Conservation (phyloP, 2,888 invertebrate genomes). For the Spodoptera littoralis region DNA sequence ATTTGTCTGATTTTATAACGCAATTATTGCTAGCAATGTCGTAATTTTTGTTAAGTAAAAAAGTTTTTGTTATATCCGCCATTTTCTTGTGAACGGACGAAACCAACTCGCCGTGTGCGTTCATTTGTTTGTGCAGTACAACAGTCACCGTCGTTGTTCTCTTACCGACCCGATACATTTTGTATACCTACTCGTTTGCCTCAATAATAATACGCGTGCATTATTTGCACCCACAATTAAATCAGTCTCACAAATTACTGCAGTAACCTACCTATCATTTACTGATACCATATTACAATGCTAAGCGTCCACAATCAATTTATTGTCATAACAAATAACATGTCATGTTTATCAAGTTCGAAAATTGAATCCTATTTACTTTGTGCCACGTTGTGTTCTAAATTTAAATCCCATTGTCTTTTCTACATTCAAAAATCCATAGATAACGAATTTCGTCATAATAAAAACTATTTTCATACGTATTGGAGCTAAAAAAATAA, state of each 20-base stretch:
- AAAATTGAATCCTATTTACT: slow-evolving; percentile 30
- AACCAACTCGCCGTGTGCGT: slow-evolving; percentile 7
- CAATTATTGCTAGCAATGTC: no score
- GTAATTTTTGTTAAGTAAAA: no score
- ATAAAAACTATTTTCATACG: slow-evolving; percentile 25
- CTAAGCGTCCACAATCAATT: slow-evolving; percentile 21
- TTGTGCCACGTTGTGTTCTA: slow-evolving; percentile 9
- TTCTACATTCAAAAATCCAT: slow-evolving; percentile 4
- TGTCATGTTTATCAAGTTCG: slow-evolving; percentile 21
- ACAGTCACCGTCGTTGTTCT: slow-evolving; percentile 19
- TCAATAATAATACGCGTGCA: slow-evolving; percentile 47
- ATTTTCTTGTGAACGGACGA: slow-evolving; percentile 8
- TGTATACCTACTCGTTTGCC: slow-evolving; percentile 34
- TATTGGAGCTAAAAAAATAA: slow-evolving; percentile 34
- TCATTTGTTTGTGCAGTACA: slow-evolving; percentile 27
- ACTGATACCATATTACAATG: slow-evolving; percentile 45
- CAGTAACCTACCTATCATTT: slow-evolving; percentile 20
- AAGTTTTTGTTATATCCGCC: slow-evolving; percentile 13
- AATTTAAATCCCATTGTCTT: slow-evolving; percentile 24
- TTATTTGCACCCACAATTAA: slow-evolving; percentile 37
- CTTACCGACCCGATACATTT: slow-evolving; percentile 21
- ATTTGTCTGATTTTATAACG: no score
- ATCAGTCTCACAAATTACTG: slow-evolving; percentile 15
- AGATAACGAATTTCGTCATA: slow-evolving; percentile 19
- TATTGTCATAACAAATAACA: slow-evolving; percentile 34